phyloP scores from a whole-genome alignment of 2,797 vertebrate genomes.

The Heteromormyrus szaboi region DNA sequence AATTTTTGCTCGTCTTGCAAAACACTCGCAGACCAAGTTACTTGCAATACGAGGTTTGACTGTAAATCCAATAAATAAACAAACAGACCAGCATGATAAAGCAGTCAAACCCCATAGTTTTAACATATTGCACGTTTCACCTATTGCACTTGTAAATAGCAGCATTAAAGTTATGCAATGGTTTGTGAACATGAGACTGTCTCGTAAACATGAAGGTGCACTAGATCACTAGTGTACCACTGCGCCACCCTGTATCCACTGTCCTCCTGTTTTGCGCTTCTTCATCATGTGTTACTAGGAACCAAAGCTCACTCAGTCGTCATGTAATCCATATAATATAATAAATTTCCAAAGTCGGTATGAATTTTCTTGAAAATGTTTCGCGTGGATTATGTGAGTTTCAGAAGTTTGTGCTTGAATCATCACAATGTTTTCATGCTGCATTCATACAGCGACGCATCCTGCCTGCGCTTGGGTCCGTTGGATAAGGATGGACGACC shows the following conservation, averaged over 20 bases:
- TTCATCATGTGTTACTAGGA: background rate
- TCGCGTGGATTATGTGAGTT: background rate
- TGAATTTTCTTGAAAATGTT: background rate
- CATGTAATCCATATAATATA: background rate
- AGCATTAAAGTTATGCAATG: background rate
- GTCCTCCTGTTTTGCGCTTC: background rate
- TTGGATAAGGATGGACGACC: background rate
- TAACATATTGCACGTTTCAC: background rate
- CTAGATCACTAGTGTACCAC: background rate
- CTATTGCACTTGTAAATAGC: background rate
- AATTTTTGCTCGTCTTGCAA: too few species aligned
- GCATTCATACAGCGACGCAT: background rate
- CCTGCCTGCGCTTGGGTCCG: background rate
- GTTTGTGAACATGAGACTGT: background rate
- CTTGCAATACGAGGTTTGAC: too few species aligned
- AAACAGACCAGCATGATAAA: background rate
- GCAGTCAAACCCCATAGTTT: background rate
- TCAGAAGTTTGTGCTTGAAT: background rate
- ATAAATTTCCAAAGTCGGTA: background rate
- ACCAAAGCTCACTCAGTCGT: background rate
- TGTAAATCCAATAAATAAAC: background rate
- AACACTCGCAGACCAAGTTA: too few species aligned
- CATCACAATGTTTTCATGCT: background rate
- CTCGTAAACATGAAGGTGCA: background rate
- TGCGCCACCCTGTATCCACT: background rate